These are phyloP conservation scores for Margaritifera margaritifera DNA, from an alignment of 2,888 invertebrate genomes.

Conservation along the genomic window DNA sequence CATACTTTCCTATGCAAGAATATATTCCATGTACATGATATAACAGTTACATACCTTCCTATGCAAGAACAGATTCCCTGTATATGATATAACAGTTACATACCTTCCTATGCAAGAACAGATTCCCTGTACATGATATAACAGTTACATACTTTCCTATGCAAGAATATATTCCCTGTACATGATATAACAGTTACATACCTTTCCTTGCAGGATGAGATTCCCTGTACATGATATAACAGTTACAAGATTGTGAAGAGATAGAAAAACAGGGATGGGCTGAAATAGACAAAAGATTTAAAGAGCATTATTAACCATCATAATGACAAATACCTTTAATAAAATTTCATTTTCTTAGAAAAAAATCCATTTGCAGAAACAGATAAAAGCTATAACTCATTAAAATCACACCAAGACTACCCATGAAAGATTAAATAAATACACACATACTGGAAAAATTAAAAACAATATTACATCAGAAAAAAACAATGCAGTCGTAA, in stretches of 20 bases:
- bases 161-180: neutral
- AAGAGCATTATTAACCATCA: neutral
- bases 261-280: conserved; percentile 59
- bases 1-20: neutral
- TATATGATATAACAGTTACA: no score
- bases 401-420: neutral
- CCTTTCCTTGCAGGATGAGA: conserved; percentile 52
- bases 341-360: neutral
- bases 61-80: no score
- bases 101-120: conserved; percentile 1
- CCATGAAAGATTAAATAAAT: neutral
- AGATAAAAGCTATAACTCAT: neutral
- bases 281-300: conserved; percentile 30
- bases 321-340: neutral
- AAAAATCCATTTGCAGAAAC: neutral
- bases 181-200: conserved; percentile 15
- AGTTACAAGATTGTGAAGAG: conserved; percentile 52
- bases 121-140: neutral
- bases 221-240: conserved; percentile 53
- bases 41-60: no score
- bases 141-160: conserved; percentile 45
- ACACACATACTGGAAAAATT: no score
- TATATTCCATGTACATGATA: no score
- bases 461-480: no score
- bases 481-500: no score